Evolutionary conservation across 2,888 invertebrate genomes (phyloP).

Genomic region (Andrena bucephala): DNA sequence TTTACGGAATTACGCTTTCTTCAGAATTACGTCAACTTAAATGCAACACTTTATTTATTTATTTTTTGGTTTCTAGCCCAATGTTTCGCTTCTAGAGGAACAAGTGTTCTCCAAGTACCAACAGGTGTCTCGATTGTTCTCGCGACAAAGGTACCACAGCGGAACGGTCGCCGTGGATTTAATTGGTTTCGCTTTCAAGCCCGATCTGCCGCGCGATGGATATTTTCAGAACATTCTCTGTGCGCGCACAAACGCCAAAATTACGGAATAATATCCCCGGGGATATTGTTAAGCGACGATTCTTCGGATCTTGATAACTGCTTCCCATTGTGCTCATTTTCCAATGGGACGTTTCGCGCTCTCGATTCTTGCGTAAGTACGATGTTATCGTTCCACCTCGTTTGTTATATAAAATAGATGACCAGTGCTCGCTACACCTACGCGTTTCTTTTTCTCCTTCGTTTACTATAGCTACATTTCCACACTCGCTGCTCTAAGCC

Average conservation of each 20-base stretch:
- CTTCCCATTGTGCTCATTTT: constrained; percentile 14
- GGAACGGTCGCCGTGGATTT: neutral
- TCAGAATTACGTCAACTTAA: too few species aligned
- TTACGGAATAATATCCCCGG: neutral
- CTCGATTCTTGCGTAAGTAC: constrained; percentile 30
- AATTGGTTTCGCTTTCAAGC: neutral
- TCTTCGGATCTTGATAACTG: constrained; percentile 6
- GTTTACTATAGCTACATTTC: neutral
- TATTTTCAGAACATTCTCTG: neutral
- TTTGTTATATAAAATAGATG: constrained; percentile 22
- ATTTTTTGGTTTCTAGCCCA: too few species aligned
- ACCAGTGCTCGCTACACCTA: neutral
- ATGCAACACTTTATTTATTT: too few species aligned
- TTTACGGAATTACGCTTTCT: too few species aligned
- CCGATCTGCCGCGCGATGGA: constrained; percentile 7
- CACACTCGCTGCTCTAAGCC: neutral
- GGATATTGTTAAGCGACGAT: neutral
- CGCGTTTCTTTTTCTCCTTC: neutral
- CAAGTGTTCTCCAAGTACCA: neutral
- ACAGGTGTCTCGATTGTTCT: constrained; percentile 3
- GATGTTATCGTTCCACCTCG: neutral
- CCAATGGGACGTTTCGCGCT: constrained; percentile 13
- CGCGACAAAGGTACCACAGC: neutral
- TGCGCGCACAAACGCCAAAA: neutral
- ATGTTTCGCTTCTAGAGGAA: neutral